Conservation (phyloP, 2,113 vertebrate species). For the Halichoeres trimaculatus region DNA sequence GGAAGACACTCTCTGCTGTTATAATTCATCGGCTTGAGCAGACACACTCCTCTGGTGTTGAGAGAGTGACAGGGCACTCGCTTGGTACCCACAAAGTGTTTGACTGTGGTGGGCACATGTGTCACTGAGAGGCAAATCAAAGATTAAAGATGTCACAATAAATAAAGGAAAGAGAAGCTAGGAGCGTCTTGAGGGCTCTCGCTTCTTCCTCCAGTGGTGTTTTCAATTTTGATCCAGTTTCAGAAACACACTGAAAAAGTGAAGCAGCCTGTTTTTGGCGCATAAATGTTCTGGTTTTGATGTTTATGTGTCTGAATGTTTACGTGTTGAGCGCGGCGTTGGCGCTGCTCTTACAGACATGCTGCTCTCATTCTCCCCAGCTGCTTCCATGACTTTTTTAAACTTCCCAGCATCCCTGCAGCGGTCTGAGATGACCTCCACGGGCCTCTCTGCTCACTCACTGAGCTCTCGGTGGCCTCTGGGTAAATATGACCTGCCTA, state of each 20-base stretch:
- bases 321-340: constrained; percentile 1
- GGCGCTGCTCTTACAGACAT: constrained; percentile 4
- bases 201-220: background rate
- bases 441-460: constrained; percentile 27
- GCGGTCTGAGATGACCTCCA: constrained; percentile 44
- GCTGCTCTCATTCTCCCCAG: constrained; percentile 27
- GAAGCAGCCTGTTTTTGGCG: too few species aligned
- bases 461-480: constrained; percentile 19
- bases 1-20: constrained; percentile 10
- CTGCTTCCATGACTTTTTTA: constrained; percentile 63
- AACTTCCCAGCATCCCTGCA: constrained; percentile 36
- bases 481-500: constrained; percentile 36
- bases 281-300: background rate
- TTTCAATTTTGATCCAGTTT: background rate
- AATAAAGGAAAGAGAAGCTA: background rate
- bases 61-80: constrained; percentile 10
- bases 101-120: constrained; percentile 7
- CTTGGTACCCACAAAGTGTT: background rate
- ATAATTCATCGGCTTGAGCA: constrained; percentile 37
- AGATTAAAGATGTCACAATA: background rate
- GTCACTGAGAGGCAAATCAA: background rate
- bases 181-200: too few species aligned
- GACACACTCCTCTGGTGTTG: constrained; percentile 5
- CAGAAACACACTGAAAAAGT: too few species aligned
- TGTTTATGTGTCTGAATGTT: background rate